Percentiles rank a stretch among this genome's conserved stretches.
These are phyloP conservation scores for Azorinus chamasolen DNA, from an alignment of 2,888 invertebrate genomes.

Conservation along the genomic window DNA sequence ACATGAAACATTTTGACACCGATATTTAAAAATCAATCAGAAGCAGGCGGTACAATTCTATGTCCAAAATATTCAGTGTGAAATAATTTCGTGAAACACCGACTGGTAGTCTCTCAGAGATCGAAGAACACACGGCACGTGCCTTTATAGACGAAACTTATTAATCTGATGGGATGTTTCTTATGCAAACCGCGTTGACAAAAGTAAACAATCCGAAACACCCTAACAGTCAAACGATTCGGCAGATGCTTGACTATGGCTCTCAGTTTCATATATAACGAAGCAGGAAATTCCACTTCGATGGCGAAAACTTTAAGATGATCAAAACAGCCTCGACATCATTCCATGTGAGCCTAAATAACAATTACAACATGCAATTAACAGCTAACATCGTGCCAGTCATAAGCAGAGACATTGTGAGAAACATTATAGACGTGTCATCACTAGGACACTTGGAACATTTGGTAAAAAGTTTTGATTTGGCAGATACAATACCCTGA, in stretches of 20 bases:
- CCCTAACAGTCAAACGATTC: too few species aligned
- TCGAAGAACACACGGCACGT: background rate
- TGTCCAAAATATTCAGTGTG: too few species aligned
- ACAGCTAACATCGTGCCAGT: constrained; percentile 32
- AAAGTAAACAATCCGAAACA: constrained; percentile 14
- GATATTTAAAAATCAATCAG: constrained; percentile 11
- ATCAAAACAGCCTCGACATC: constrained; percentile 14
- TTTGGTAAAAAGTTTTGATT: constrained; percentile 9
- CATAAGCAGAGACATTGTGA: constrained; percentile 21
- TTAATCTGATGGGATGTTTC: constrained; percentile 19
- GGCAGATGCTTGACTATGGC: constrained; percentile 28
- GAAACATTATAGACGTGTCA: constrained; percentile 6
- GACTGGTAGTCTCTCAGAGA: constrained; percentile 1
- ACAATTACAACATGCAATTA: constrained; percentile 4
- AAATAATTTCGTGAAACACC: background rate
- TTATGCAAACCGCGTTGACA: constrained; percentile 32
- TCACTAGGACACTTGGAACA: background rate
- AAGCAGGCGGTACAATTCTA: constrained; percentile 30
- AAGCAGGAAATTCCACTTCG: constrained; percentile 23
- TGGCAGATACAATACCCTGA: constrained; percentile 23
- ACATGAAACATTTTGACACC: too few species aligned
- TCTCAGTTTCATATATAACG: constrained; percentile 18
- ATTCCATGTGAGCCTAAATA: constrained; percentile 17
- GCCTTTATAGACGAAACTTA: constrained; percentile 11
- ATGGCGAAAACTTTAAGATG: constrained; percentile 1